phyloP scores from a whole-genome alignment of 2,888 invertebrate genomes.

The Autographa pulchrina region DNA sequence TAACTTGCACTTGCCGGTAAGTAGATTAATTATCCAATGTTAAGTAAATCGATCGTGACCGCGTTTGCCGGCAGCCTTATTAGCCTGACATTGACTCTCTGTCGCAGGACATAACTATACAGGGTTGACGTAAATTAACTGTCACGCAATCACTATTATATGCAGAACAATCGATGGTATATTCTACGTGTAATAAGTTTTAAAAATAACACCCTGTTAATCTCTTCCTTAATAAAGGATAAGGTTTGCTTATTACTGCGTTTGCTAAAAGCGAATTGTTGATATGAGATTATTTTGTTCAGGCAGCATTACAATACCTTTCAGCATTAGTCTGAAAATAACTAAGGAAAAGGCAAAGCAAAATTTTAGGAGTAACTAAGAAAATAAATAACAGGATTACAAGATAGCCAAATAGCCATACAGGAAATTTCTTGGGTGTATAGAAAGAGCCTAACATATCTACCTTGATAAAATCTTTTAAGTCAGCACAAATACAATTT shows the following conservation, averaged over 20 bases:
- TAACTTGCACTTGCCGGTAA: slow-evolving; percentile 14
- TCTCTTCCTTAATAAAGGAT: too few species aligned
- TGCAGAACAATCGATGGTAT: too few species aligned
- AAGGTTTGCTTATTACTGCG: too few species aligned
- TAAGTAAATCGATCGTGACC: slow-evolving; percentile 66
- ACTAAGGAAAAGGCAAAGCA: background rate
- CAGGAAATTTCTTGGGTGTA: background rate
- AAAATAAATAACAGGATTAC: background rate
- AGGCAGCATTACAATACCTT: too few species aligned
- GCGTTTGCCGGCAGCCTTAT: slow-evolving; percentile 61
- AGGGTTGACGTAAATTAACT: slow-evolving; percentile 10
- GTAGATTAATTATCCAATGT: slow-evolving; percentile 45
- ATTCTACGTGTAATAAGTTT: too few species aligned
- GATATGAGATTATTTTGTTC: too few species aligned
- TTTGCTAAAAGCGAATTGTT: too few species aligned
- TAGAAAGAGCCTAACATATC: background rate
- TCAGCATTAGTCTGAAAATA: background rate
- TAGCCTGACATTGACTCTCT: slow-evolving; percentile 68
- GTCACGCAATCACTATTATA: background rate
- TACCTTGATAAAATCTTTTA: background rate
- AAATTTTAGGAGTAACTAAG: background rate
- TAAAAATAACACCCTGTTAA: too few species aligned
- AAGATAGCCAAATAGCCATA: background rate
- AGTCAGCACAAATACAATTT: background rate
- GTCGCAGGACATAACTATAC: slow-evolving; percentile 35